These are phyloP conservation scores for Blastobasis adustella DNA, from an alignment of 2,888 invertebrate genomes.

Conservation along the genomic window DNA sequence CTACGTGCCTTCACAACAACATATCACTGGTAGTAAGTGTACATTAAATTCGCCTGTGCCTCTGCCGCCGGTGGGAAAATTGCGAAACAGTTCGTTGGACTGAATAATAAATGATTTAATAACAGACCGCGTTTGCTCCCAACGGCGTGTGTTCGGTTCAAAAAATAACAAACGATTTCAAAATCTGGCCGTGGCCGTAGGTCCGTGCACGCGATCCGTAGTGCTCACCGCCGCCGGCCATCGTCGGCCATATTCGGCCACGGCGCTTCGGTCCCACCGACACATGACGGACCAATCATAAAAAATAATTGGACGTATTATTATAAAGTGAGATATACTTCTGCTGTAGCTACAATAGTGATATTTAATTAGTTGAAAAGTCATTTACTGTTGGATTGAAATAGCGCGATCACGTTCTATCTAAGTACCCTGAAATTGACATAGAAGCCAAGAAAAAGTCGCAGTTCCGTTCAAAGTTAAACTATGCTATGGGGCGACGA, in stretches of 20 bases:
- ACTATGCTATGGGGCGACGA: too few species aligned
- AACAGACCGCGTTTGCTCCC: constrained; percentile 68
- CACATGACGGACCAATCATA: too few species aligned
- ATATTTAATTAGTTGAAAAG: too few species aligned
- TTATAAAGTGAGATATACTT: too few species aligned
- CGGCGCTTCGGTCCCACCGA: too few species aligned
- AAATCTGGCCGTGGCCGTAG: constrained; percentile 36
- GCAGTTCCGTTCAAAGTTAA: too few species aligned
- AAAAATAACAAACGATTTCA: constrained; percentile 70
- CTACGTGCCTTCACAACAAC: constrained; percentile 23
- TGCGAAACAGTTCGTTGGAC: constrained; percentile 68
- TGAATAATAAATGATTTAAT: constrained; percentile 75
- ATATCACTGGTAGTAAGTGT: constrained; percentile 29
- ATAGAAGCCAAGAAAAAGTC: too few species aligned
- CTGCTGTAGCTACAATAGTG: too few species aligned
- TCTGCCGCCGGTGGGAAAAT: constrained; percentile 59
- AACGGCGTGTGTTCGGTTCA: constrained; percentile 53
- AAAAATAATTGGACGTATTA: too few species aligned
- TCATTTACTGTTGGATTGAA: too few species aligned
- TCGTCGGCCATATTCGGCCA: neutral
- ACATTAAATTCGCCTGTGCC: constrained; percentile 23
- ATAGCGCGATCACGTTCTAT: too few species aligned
- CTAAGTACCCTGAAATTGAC: too few species aligned
- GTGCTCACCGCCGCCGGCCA: constrained; percentile 31
- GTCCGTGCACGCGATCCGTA: constrained; percentile 18